Evolutionary conservation across 2,888 invertebrate genomes (phyloP).

Genomic region (Oscheius sp.): DNA sequence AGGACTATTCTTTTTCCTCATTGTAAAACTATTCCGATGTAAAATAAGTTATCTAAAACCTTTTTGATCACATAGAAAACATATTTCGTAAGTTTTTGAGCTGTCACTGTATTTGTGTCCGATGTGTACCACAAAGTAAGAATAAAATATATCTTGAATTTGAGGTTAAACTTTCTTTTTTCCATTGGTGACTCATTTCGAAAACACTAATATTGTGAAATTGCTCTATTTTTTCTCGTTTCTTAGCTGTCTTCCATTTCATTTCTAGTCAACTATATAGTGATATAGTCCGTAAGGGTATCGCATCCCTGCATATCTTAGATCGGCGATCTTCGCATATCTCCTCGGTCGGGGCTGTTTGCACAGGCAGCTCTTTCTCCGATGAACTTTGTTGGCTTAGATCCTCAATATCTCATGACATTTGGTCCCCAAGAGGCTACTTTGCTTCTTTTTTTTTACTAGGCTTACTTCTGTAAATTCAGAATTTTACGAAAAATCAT

Average conservation of each 20-base stretch:
- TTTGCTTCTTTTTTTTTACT: neutral
- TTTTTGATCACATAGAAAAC: neutral
- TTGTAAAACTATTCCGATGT: neutral
- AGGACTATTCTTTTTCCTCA: neutral
- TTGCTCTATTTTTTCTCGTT: neutral
- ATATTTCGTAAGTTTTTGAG: no score
- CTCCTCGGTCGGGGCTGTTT: slow-evolving; percentile 30
- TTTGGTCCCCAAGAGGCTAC: no score
- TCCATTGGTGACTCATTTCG: neutral
- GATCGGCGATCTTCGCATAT: slow-evolving; percentile 32
- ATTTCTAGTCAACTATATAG: no score
- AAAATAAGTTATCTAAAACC: neutral
- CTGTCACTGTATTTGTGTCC: no score
- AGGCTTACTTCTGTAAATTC: no score
- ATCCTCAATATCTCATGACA: slow-evolving; percentile 14
- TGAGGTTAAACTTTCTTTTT: no score
- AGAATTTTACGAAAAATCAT: no score
- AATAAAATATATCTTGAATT: no score
- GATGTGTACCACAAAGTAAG: no score
- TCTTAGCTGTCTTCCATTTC: neutral
- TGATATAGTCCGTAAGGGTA: no score
- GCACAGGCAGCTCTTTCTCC: slow-evolving; percentile 30
- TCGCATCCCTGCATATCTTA: slow-evolving; percentile 25
- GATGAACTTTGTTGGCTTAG: slow-evolving; percentile 25
- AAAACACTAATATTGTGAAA: no score